These are phyloP conservation scores for Prenolepis imparis DNA, from an alignment of 2,888 invertebrate genomes.

Conservation along the genomic window DNA sequence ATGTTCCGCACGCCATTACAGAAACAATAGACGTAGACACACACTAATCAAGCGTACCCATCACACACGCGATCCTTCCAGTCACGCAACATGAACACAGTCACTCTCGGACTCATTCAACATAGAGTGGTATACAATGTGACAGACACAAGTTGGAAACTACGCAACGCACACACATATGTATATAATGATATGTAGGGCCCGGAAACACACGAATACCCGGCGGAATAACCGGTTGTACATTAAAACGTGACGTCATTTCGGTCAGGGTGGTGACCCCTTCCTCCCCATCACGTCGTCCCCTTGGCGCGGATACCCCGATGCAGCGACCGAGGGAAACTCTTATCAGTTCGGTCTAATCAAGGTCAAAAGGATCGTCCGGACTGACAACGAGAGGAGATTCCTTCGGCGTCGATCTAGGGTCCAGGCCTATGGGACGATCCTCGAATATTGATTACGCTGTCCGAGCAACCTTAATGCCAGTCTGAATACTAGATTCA, in stretches of 20 bases:
- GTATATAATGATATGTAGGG: constrained; percentile 66
- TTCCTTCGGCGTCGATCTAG: constrained; percentile 67
- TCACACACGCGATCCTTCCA: constrained; percentile 78
- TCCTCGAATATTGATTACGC: constrained; percentile 74
- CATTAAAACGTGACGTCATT: constrained; percentile 35
- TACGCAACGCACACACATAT: constrained; percentile 79
- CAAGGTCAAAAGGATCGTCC: constrained; percentile 55
- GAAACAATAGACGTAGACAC: constrained; percentile 86
- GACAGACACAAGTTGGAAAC: constrained; percentile 87
- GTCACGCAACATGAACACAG: constrained; percentile 83
- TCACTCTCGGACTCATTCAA: constrained; percentile 83
- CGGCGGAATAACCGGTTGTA: constrained; percentile 39
- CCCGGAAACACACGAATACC: constrained; percentile 51
- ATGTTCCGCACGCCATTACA: constrained; percentile 84
- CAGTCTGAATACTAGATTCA: constrained; percentile 72
- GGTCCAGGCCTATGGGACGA: constrained; percentile 66
- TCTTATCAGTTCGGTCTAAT: constrained; percentile 68
- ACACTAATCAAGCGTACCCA: constrained; percentile 85
- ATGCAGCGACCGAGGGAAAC: constrained; percentile 59
- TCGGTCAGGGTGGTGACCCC: neutral
- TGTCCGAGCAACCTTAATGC: constrained; percentile 71
- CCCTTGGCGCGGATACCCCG: constrained; percentile 10
- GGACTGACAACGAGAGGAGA: constrained; percentile 72
- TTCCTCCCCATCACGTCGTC: constrained; percentile 14
- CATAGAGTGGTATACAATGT: constrained; percentile 85